Base-by-base conservation (phyloP, 2,888 invertebrate genomes). In the Rotaria socialis region DNA sequence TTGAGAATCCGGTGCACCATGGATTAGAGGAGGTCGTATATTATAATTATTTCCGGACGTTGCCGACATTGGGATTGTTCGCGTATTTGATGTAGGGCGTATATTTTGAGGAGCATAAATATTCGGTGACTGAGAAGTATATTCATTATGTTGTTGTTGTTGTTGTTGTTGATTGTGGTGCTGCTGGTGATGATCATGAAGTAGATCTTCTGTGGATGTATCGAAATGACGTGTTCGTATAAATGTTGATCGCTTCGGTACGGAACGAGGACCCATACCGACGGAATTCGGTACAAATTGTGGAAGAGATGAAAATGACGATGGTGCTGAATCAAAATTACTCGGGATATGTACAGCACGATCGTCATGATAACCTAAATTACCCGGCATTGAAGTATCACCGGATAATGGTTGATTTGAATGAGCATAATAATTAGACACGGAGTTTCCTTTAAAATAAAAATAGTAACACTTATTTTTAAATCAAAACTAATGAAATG, bases 101-200 rank as follows among this genome's bases (percentile, higher is more conserved):
- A 58, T 50, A 50, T 58, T 8, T 84, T 58, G 50, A 84, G 56
- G 55, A 84, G 84, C 22, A 86, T 67, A 47, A 50, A 84, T 47
- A 58, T 56, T 84, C 19, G 84, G 43, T 60, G 84, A 60, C 7
- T 84, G 60, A 84, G 85, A 58, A 67, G 35, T 84, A 24, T 60
- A 41, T 14, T 86, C 41, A 80, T 85, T 43, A 50, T 56, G 47
- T 85, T 52, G 55, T 84, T 52, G 55, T 35, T 84, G 55, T 84
- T 84, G 85, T n/a, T 85, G 85, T 10, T 85, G 85, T 16, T 85
- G 85, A 41, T 85, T 41, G 11, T 50, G 60, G 24, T 67, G 55
- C 10, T 85, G 19, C 2, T 56, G 52, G 22, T 84, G 41, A 14
- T 41, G 56, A 24, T 86, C 56, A 58, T 56, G 84, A 22, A 10